Evolutionary conservation across 2,113 vertebrate genomes (phyloP).

Genomic region (Diglossa brunneiventris): DNA sequence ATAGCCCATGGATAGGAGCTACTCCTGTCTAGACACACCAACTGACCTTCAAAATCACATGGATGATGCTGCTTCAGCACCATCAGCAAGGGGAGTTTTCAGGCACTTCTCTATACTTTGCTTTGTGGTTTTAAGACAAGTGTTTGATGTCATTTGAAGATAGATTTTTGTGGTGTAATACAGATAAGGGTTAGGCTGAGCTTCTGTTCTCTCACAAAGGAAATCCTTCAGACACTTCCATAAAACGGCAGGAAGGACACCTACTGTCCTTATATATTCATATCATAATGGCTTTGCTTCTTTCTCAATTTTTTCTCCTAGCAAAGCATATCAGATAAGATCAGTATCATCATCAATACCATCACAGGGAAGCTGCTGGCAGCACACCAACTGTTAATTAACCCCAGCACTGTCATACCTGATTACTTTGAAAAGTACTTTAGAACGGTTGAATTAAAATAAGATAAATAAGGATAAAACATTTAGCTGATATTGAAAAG

Average conservation of each 20-base stretch:
- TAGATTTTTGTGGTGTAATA: not conserved
- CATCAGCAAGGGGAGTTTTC: not conserved
- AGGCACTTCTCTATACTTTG: not conserved
- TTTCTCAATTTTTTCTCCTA: not conserved
- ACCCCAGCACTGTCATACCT: slow-evolving; percentile 45
- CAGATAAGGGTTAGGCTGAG: not conserved
- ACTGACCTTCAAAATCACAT: not conserved
- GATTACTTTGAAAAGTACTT: slow-evolving; percentile 49
- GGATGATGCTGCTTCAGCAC: not conserved
- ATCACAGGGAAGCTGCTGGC: slow-evolving; percentile 7
- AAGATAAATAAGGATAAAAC: slow-evolving; percentile 47
- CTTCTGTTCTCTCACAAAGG: slow-evolving; percentile 24
- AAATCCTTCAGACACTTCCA: slow-evolving; percentile 38
- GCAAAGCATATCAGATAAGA: slow-evolving; percentile 36
- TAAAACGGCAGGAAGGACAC: slow-evolving; percentile 60
- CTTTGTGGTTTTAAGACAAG: slow-evolving; percentile 29
- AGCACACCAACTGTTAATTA: slow-evolving; percentile 56
- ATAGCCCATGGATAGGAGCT: not conserved
- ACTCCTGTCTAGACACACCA: not conserved
- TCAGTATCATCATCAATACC: slow-evolving; percentile 57
- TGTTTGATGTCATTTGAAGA: slow-evolving; percentile 43
- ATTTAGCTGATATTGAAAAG: slow-evolving; percentile 27
- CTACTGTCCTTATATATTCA: slow-evolving; percentile 47
- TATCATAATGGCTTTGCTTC: not conserved
- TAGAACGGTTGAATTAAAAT: slow-evolving; percentile 17